Base-by-base conservation (phyloP, 2,888 invertebrate genomes). In the Chironomus riparius region DNA sequence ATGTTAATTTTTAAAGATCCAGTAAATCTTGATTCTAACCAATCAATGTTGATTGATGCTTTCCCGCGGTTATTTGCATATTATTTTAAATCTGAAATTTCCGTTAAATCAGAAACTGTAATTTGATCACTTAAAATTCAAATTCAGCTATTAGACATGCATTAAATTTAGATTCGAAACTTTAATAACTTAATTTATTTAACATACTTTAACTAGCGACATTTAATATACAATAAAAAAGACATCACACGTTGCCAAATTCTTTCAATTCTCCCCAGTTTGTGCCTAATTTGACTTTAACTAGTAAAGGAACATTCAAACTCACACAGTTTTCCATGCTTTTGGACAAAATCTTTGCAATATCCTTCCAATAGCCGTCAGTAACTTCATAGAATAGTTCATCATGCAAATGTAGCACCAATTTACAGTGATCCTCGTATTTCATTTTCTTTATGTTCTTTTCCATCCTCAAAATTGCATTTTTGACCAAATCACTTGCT, bases 401-500 rank as follows among this genome's bases (percentile, higher is more conserved):
- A 84, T 99, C 98, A 82, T 99, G 98, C 80, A 99, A 86, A 83
- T 98, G 97, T 24, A 98, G 85, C 3, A 98, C 89, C 13, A 98
- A 87, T 28, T 24, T 4, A 24, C 68, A 74, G 2, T 65, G 12
- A 65, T 65, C 21, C 10, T 65, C 12, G 2, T 77, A 82, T 80
- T 83, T 87, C 88, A 80, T 83, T 79, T 80, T 85, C 74, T 78
- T 83, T 78, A 79, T 90, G 82, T 81, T 86, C 12, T 85, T 83
- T 79, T 95, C 91, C 80, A 97, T 89, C 70, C 87, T 86, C 38
- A 94, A 87, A 90, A 98, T 94, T 0, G 97, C 96, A 76, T 87
- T 89, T 84, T 99, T 99, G 0, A 94, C 92, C 68, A 99, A 90
- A 84, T 99, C 98, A 0, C 98, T 95, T 0, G 98, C 98, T 0